Percentiles rank a stretch among this genome's conserved stretches.
phyloP scores from a whole-genome alignment of 2,797 vertebrate genomes.

The Macroramphosus scolopax region DNA sequence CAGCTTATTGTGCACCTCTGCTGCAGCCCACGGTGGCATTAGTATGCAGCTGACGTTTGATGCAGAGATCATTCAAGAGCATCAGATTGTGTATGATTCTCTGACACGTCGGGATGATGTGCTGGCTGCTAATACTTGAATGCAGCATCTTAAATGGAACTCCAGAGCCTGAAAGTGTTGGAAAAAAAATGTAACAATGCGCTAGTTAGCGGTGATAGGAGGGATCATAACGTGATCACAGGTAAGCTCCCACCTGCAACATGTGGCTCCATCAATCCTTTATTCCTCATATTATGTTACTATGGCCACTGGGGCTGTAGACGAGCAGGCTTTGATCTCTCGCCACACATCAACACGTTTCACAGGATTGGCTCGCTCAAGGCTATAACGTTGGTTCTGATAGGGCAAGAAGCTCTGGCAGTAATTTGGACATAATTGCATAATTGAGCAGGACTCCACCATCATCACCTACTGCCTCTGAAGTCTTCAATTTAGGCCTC shows the following conservation, averaged over 20 bases:
- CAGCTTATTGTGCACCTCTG: conserved; percentile 34
- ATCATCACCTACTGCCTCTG: conserved; percentile 46
- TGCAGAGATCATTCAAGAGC: conserved; percentile 45
- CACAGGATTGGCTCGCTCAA: conserved; percentile 35
- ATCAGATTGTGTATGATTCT: conserved; percentile 39
- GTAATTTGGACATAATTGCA: conserved; percentile 69
- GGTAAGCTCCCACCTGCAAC: conserved; percentile 14
- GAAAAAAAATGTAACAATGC: conserved; percentile 5
- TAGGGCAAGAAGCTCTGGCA: conserved; percentile 60
- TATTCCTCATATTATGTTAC: conserved; percentile 35
- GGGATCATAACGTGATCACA: neutral
- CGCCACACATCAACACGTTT: conserved; percentile 60
- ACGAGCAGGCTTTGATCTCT: conserved; percentile 50
- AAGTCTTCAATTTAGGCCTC: conserved; percentile 55
- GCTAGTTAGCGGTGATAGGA: conserved; percentile 1
- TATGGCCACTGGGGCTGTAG: conserved; percentile 40
- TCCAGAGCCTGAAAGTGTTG: neutral
- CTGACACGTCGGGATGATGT: conserved; percentile 19
- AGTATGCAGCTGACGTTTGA: conserved; percentile 41
- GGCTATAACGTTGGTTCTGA: conserved; percentile 44
- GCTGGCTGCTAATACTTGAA: conserved; percentile 36
- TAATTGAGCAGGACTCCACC: conserved; percentile 65
- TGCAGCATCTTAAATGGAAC: too few species aligned
- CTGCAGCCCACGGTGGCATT: conserved; percentile 31
- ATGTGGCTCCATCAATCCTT: conserved; percentile 13